Evolutionary conservation across 1,140 invertebrate species (phyloP), one percentile per base, ranked within the genome.

Genomic region (Drosophila pandora): DNA sequence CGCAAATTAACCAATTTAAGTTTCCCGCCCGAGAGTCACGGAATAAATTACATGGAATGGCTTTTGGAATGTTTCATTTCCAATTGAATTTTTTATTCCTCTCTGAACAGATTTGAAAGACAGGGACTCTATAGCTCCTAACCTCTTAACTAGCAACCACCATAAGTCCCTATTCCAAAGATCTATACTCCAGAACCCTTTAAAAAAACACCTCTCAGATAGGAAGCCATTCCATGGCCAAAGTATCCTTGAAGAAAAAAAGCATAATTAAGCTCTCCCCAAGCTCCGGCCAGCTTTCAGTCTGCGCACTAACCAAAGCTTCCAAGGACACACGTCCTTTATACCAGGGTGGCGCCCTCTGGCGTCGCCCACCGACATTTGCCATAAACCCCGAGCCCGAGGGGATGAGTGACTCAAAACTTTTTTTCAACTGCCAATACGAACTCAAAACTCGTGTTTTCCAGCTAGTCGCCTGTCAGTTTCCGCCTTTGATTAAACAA

Each of bases 301-400:
- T 49, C 13, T 9, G 13, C n/a, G 39, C 60, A 53, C 22, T 32
- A 52, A 74, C 71, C 62, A 39, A 12, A 56, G 45, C 45, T 48
- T 17, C 3, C 45, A 56, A 69, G 68, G 71, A 74, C 59, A 37
- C 34, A 9, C 7, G 22, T n/a, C 52, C 41, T 43, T 43, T 37
- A 0, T n/a, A 23, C 28, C 10, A 6, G 41, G 13, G 23, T 63
- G 50, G 74, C 79, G 75, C 63, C 79, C 58, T 56, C 80, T 82
- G 17, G 32, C 17, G 59, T 13, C 28, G 32, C 12, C 3, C 22
- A 2, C 7, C 7, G 3, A 6, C 9, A 12, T 5, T 34, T 69
- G 59, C 79, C 48, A 82, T 82, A 82, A 82, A 54, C 59, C 79
- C n/a, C 82, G 82, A 77, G 82, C 12, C 12, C 7, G 9, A 8